phyloP scores from a whole-genome alignment of 2,113 vertebrate genomes.

The Isichthys henryi region DNA sequence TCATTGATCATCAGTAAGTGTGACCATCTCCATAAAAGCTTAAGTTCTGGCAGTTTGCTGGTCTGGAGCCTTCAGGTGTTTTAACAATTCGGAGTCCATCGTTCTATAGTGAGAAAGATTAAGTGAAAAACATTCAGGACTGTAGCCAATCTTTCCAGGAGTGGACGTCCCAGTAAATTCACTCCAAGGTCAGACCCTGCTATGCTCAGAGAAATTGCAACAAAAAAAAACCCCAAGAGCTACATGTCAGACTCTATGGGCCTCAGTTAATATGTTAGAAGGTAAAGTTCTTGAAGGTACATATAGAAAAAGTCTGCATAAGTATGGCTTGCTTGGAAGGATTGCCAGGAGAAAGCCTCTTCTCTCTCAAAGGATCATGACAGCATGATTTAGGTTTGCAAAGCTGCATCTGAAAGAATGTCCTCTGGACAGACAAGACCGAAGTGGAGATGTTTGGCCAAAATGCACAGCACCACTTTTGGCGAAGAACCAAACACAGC shows the following conservation, averaged over 20 bases:
- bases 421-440: not conserved
- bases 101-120: too few species aligned
- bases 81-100: not conserved
- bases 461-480: not conserved
- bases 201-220: too few species aligned
- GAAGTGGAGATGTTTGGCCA: not conserved
- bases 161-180: too few species aligned
- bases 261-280: not conserved
- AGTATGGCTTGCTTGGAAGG: not conserved
- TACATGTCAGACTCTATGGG: not conserved
- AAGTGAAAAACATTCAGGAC: too few species aligned
- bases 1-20: not conserved
- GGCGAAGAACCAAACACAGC: not conserved
- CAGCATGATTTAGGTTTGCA: too few species aligned
- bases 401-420: not conserved
- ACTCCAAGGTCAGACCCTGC: too few species aligned
- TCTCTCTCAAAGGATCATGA: not conserved
- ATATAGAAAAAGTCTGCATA: not conserved
- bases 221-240: not conserved
- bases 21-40: not conserved
- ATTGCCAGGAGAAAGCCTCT: not conserved
- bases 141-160: too few species aligned
- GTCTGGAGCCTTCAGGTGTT: not conserved
- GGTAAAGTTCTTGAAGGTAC: not conserved
- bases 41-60: not conserved